Evolutionary conservation across 2,113 vertebrate species (phyloP).

Genomic region (Sylvietta virens): DNA sequence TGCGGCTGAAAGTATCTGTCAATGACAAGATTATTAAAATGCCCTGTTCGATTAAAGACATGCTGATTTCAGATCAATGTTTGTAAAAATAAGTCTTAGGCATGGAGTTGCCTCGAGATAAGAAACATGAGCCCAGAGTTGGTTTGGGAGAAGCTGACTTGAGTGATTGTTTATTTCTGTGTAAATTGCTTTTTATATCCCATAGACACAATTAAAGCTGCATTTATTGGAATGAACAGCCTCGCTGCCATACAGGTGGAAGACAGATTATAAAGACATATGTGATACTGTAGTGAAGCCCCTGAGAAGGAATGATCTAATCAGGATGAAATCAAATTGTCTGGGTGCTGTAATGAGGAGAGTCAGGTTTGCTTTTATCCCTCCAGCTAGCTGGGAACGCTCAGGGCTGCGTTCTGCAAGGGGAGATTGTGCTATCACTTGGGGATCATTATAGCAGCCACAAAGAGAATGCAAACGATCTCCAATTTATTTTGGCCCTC

Average conservation of each 20-base stretch:
- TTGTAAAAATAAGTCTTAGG: neutral
- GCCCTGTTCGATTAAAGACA: neutral
- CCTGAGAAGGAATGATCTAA: conserved; percentile 17
- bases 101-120: neutral
- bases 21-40: neutral
- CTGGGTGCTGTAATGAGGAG: neutral
- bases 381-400: neutral
- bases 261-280: conserved; percentile 9
- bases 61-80: neutral
- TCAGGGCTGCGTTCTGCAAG: neutral
- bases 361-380: neutral
- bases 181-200: conserved; percentile 3
- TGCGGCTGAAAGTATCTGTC: neutral
- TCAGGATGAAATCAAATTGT: conserved; percentile 4
- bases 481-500: conserved; percentile 22
- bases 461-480: neutral
- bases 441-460: neutral
- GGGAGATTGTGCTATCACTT: neutral
- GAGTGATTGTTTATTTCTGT: conserved; percentile 15
- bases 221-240: conserved; percentile 23
- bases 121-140: neutral
- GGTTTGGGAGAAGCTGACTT: neutral
- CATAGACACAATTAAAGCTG: neutral
- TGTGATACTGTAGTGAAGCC: neutral
- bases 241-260: neutral